Conservation (phyloP, 2,888 invertebrate species). For the Sinodicranocentrus sp. region DNA sequence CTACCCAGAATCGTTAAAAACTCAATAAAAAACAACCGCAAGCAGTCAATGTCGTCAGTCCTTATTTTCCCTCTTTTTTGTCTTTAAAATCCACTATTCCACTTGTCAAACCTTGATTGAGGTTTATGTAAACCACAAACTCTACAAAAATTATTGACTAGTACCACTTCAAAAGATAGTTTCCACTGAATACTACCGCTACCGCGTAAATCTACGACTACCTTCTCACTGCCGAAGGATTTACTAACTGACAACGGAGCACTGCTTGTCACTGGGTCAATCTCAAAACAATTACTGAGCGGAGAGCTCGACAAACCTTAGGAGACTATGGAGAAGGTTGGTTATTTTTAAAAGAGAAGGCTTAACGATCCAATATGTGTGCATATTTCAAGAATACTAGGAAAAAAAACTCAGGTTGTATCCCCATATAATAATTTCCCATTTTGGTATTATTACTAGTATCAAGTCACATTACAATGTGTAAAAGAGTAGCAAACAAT, state of each 20-base stretch:
- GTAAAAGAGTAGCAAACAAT: constrained; percentile 7
- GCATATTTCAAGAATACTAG: not conserved
- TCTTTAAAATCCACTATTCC: not conserved
- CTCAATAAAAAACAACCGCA: too few species aligned
- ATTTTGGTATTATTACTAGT: constrained; percentile 9
- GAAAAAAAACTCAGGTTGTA: constrained; percentile 1
- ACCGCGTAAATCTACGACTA: not conserved
- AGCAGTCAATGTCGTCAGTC: not conserved
- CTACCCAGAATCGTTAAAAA: not conserved
- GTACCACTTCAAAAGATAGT: not conserved
- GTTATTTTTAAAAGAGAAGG: not conserved
- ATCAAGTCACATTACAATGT: not conserved
- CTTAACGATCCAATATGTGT: not conserved
- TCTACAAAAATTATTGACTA: not conserved
- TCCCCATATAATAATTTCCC: constrained; percentile 5
- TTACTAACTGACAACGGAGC: not conserved
- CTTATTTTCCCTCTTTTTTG: too few species aligned
- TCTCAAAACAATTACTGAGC: constrained; percentile 64
- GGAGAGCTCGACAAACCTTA: constrained; percentile 15
- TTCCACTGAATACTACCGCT: not conserved
- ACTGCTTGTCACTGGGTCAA: constrained; percentile 51
- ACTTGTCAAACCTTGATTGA: constrained; percentile 13
- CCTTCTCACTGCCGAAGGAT: not conserved
- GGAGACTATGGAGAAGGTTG: constrained; percentile 21
- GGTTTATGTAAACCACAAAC: not conserved